Conservation (phyloP, 2,113 vertebrate species). For the Gyps fulvus region DNA sequence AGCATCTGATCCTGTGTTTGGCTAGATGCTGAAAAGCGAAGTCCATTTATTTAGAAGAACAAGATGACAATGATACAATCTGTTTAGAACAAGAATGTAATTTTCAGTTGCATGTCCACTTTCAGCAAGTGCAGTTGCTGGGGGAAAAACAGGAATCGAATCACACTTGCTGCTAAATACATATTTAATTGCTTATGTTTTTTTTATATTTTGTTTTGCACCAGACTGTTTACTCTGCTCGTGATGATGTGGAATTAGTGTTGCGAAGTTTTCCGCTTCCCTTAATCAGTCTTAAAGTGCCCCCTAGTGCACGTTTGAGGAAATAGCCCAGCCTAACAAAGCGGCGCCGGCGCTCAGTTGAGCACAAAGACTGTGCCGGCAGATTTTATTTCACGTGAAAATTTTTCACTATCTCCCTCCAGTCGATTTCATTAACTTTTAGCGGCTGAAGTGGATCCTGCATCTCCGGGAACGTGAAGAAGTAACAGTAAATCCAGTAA, state of each 20-base stretch:
- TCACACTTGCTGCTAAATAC: slow-evolving; percentile 76
- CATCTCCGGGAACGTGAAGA: neutral
- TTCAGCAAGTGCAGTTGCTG: slow-evolving; percentile 60
- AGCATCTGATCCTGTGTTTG: slow-evolving; percentile 21
- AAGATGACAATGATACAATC: slow-evolving; percentile 40
- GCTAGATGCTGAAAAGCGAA: slow-evolving; percentile 31
- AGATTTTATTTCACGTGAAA: neutral
- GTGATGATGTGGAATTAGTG: slow-evolving; percentile 56
- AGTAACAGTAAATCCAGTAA: neutral
- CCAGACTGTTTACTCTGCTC: slow-evolving; percentile 73
- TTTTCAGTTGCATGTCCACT: slow-evolving; percentile 64
- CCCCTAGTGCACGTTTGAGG: slow-evolving; percentile 56
- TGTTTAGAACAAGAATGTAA: slow-evolving; percentile 55
- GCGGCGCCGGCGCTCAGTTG: neutral
- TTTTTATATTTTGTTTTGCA: slow-evolving; percentile 79
- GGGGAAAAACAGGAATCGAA: slow-evolving; percentile 65
- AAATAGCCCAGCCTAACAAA: neutral
- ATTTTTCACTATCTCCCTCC: neutral
- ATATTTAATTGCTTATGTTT: slow-evolving; percentile 79
- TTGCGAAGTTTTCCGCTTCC: neutral
- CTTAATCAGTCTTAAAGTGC: slow-evolving; percentile 69
- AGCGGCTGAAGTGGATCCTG: neutral
- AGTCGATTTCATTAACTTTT: neutral
- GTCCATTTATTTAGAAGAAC: slow-evolving; percentile 56
- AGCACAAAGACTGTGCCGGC: neutral